Evolutionary conservation across 2,113 vertebrate genomes (phyloP), one percentile per base, ranked within the genome.

Genomic region (Marmota flaviventris): DNA sequence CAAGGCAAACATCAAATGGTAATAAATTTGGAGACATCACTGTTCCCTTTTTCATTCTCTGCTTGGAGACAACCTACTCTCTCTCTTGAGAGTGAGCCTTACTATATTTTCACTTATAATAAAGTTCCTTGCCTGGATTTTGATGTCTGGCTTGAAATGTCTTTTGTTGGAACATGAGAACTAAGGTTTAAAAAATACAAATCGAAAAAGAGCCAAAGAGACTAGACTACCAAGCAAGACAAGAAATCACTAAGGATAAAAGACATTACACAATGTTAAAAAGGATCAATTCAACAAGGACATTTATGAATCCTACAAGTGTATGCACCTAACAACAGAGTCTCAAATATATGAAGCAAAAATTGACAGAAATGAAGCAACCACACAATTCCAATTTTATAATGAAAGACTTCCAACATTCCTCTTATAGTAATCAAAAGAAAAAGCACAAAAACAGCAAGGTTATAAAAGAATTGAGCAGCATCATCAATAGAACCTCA

Each of bases 281-380:
- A 87, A 81, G 20, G 4, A 67, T 7, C 27, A 53, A 73, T 34
- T 63, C 42, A 95, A 25, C 1, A 25, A 85, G 20, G 85, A 85
- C 3, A 81, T 16, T 4, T 86, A 79, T 73, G 65, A 63, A 73
- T 91, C 42, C 56, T 48, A 17, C 22, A 73, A 34, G 2, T 42
- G 4, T 53, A 42, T 9, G 20, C 34, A 72, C 42, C 75, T 81
- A 81, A 81, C 16, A 87, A 65, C 4, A 73, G 17, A 5, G 39
- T 65, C 42, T 89, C 53, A 89, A 83, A 42, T 42, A 76, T n/a
- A 76, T 56, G 9, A 94, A 89, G 78, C 27, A 85, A 86, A 39
- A 91, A 53, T 10, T 81, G 42, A 72, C 25, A 72, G 22, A 86
- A 81, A 53, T 42, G 25, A 86, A 29, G 27, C 87, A 16, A 79